Percentiles rank a stretch among this genome's conserved stretches.
Evolutionary conservation across 2,113 vertebrate species (phyloP).

Genomic region (Panurus biarmicus): DNA sequence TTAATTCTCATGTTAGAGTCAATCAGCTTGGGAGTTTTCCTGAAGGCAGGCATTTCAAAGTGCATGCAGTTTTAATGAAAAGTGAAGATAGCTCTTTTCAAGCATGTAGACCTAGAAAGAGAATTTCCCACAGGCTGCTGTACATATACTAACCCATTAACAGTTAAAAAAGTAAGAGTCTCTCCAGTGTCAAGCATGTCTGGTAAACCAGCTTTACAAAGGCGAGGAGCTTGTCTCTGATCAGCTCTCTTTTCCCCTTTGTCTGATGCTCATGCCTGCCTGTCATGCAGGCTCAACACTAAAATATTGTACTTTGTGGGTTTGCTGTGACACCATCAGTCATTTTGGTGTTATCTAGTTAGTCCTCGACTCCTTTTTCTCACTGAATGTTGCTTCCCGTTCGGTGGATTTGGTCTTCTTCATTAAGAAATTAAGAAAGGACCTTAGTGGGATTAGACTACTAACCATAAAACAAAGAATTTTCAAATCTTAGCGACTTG

Average conservation of each 20-base stretch:
- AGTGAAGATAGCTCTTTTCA: conserved; percentile 17
- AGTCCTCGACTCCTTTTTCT: neutral
- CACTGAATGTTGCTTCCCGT: neutral
- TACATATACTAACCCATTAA: conserved; percentile 31
- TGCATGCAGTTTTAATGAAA: conserved; percentile 51
- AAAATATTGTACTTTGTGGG: neutral
- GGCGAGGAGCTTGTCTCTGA: neutral
- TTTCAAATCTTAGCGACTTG: neutral
- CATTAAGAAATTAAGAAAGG: neutral
- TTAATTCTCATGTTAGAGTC: conserved; percentile 58
- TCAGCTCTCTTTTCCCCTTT: neutral
- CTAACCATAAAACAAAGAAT: neutral
- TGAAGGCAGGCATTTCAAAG: conserved; percentile 52
- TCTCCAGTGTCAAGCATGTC: conserved; percentile 1
- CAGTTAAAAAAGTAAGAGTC: conserved; percentile 38
- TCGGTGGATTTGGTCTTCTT: neutral
- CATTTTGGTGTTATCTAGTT: neutral
- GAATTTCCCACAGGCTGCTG: conserved; percentile 50
- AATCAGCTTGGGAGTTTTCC: conserved; percentile 49
- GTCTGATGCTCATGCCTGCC: neutral
- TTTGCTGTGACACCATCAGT: neutral
- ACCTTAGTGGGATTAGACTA: neutral
- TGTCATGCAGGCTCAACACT: neutral
- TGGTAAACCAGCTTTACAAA: neutral
- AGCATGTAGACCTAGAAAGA: conserved; percentile 8